A percentile compares a stretch with the other conserved stretches of the same genome.
Evolutionary conservation across 2,888 invertebrate genomes (phyloP).

Genomic region (Hirtodrosophila cameraria): DNA sequence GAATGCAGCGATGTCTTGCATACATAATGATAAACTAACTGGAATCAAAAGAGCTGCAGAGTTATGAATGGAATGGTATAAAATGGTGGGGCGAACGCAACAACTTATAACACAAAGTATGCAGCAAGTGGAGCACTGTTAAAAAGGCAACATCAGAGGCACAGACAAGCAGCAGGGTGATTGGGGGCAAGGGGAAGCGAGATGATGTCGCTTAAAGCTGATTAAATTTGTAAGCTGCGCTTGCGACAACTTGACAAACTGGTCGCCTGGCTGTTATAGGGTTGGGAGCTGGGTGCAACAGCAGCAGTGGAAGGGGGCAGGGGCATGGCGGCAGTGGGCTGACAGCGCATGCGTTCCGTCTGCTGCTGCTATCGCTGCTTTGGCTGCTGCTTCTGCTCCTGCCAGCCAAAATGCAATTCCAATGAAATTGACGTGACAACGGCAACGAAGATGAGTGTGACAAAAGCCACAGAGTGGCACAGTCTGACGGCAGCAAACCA

Average conservation of each 20-base stretch:
- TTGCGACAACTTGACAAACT: slow-evolving; percentile 73
- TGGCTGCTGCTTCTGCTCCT: slow-evolving; percentile 35
- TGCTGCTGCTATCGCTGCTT: too few relatives aligned
- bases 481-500: slow-evolving; percentile 48
- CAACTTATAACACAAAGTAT: slow-evolving; percentile 23
- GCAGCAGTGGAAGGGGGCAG: neutral
- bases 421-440: slow-evolving; percentile 74
- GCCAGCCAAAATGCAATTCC: slow-evolving; percentile 72
- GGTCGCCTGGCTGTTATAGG: slow-evolving; percentile 33
- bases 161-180: neutral
- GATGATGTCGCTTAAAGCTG: slow-evolving; percentile 61
- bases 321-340: too few relatives aligned
- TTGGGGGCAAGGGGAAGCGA: neutral
- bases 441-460: slow-evolving; percentile 75
- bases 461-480: slow-evolving; percentile 56
- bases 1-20: slow-evolving; percentile 65
- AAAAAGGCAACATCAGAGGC: slow-evolving; percentile 24
- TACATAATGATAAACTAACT: slow-evolving; percentile 68
- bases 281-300: slow-evolving; percentile 3
- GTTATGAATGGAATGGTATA: slow-evolving; percentile 62
- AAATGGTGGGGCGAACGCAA: neutral
- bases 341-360: slow-evolving; percentile 66
- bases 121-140: slow-evolving; percentile 55
- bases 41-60: slow-evolving; percentile 66
- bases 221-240: slow-evolving; percentile 78